Base-by-base conservation (phyloP, 2,888 invertebrate genomes). In the Rapana venosa region DNA sequence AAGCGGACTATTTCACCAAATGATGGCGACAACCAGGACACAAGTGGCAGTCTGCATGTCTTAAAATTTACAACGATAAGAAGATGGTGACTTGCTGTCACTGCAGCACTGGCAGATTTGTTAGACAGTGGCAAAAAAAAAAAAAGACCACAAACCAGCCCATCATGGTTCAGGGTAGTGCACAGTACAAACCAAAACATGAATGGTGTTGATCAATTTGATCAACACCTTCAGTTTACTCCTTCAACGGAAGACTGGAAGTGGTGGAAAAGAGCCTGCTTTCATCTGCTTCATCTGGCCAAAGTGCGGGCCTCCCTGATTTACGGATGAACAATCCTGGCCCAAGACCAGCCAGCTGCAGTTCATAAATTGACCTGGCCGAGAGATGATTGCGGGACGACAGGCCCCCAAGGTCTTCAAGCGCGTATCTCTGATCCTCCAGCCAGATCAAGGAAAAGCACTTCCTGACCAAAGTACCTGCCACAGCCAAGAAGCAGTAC, bases 231-330 rank as follows among this genome's bases (percentile, higher is more conserved):
- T 11, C 26, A 35, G 22, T 87, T 36, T 87, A 90, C 32, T 77
- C 87, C 17, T 90, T 90, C 90, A 90, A 84, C 26, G 90, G 6
- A 58, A 87, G 20, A 90, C 8, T 35, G 79, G 81, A 90, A 90
- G 61, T 90, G 90, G 90, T 90, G 90, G 90, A 87, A 90, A 70
- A 87, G 87, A n/a, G 87, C 87, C 17, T 35, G 70, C n/a, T 84
- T 84, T 56, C 90, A 90, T 66, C 35, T 87, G 36, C 81, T 90
- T 20, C 77, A 74, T 32, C 35, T 87, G 26, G 87, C 87, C 56
- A 87, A 87, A 20, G 36, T 90, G 26, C 87, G 87, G 26, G 83
- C 83, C n/a, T 87, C 56, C 35, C 20, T 87, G 8, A 20, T 90
- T 6, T 66, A 36, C 70, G 70, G 84, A 86, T 66, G 30, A 35